Conservation (phyloP, 2,113 vertebrate species). For the Fregata magnificens region DNA sequence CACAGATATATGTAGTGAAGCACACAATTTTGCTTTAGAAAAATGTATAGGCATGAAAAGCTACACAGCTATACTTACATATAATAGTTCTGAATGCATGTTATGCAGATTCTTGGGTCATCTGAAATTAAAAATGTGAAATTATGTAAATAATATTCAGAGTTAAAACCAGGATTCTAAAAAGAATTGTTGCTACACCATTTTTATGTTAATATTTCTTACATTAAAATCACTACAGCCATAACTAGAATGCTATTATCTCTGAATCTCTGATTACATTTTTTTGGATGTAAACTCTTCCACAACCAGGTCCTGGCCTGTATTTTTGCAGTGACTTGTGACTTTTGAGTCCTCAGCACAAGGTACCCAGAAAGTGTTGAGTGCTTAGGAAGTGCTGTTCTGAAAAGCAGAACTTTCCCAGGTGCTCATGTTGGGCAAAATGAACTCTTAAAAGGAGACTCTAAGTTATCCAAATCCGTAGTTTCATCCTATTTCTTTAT, state of each 20-base stretch:
- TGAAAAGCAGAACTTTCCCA: background rate
- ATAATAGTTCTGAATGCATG: slow-evolving; percentile 84
- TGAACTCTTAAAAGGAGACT: background rate
- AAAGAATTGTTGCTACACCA: background rate
- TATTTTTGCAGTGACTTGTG: background rate
- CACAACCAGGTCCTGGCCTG: background rate
- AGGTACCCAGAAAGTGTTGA: background rate
- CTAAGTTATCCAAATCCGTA: background rate
- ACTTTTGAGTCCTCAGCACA: background rate
- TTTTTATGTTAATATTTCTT: background rate
- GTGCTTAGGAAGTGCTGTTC: background rate
- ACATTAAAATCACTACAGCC: background rate
- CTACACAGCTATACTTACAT: slow-evolving; percentile 83
- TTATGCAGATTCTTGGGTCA: slow-evolving; percentile 85
- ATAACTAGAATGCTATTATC: background rate
- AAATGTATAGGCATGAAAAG: background rate
- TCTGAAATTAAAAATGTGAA: slow-evolving; percentile 75
- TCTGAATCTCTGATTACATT: background rate
- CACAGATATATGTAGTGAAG: background rate
- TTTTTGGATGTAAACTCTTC: background rate
- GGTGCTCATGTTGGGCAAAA: background rate
- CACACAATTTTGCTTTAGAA: background rate
- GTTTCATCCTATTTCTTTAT: background rate
- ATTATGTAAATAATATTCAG: background rate
- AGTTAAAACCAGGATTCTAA: background rate